Conservation (phyloP, 2,797 vertebrate species). For the Eulemur rubriventer region DNA sequence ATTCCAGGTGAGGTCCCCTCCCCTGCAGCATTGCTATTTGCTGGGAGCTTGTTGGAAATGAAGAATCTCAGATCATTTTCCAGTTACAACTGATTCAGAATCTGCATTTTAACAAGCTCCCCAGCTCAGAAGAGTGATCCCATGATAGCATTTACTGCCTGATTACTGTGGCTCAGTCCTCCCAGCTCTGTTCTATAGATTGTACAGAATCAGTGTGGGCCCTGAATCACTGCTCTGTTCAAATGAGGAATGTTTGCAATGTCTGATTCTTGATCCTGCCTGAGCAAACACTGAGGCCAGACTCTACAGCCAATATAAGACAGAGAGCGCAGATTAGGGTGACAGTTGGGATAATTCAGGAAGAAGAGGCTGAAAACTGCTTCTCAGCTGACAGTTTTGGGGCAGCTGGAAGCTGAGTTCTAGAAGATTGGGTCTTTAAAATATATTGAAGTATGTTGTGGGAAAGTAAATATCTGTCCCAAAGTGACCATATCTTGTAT, state of each 20-base stretch:
- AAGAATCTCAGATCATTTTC: neutral
- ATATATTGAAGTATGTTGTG: conserved; percentile 35
- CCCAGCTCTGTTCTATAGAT: neutral
- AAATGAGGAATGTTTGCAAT: neutral
- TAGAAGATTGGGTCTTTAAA: conserved; percentile 13
- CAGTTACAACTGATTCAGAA: neutral
- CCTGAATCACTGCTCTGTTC: neutral
- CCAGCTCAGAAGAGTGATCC: neutral
- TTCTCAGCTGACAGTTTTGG: neutral
- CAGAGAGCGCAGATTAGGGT: neutral
- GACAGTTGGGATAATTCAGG: neutral
- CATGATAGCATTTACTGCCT: neutral
- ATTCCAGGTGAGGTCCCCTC: neutral
- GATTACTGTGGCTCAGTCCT: neutral
- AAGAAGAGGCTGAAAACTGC: neutral
- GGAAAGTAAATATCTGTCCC: conserved; percentile 53
- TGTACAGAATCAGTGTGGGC: neutral
- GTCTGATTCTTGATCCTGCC: neutral
- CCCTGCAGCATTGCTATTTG: neutral
- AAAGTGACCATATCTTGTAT: conserved; percentile 17
- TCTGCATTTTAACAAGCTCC: neutral
- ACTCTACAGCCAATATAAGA: neutral
- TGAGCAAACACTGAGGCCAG: neutral
- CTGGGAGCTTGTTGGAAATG: neutral
- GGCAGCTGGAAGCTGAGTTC: neutral